Base-by-base conservation (phyloP, 1,140 invertebrate genomes). In the Bombus haemorrhoidalis region DNA sequence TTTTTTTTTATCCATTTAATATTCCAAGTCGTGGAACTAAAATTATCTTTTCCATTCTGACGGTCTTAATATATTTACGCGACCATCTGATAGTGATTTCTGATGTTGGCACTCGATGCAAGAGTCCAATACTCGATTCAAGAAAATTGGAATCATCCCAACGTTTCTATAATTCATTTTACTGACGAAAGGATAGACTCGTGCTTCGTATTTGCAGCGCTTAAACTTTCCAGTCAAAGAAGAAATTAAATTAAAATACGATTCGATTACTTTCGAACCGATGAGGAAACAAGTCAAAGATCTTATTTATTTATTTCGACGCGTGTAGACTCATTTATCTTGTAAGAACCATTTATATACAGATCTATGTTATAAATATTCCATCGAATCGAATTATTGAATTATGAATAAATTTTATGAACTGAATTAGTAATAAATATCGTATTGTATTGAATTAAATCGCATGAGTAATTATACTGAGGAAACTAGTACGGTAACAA, bases 131-230 rank as follows among this genome's bases (percentile, higher is more conserved):
- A 37, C 39, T 76, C 10, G 74, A 59, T 62, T n/a, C 12, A 28
- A 59, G 47, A 76, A 39, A 59, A 59, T 76, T 77, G 75, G 75
- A 77, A 62, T n/a, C 53, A 28, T 77, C 41, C 75, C 75, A 62
- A 41, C 34, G 18, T 13, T 4, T 37, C 53, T 15, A 22, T n/a
- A 41, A 2, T 28, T 57, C 25, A n/a, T 39, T 28, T 41, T 37
- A 4, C n/a, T 10, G 18, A 41, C 37, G 2, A n/a, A 62, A 39
- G 6, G 15, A 25, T 28, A 39, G 2, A 9, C 32, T 10, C 13
- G 5, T 34, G 9, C 47, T 32, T 73, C 9, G 1, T 39, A 59
- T 47, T 41, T 73, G 3, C 22, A 8, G 12, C 13, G 12, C 22
- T 39, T 53, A 28, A 53, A 75, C 25, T 53, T 53, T 22, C 32